Base-by-base conservation (phyloP, 2,113 vertebrate species). In the Ciconia stormi region DNA sequence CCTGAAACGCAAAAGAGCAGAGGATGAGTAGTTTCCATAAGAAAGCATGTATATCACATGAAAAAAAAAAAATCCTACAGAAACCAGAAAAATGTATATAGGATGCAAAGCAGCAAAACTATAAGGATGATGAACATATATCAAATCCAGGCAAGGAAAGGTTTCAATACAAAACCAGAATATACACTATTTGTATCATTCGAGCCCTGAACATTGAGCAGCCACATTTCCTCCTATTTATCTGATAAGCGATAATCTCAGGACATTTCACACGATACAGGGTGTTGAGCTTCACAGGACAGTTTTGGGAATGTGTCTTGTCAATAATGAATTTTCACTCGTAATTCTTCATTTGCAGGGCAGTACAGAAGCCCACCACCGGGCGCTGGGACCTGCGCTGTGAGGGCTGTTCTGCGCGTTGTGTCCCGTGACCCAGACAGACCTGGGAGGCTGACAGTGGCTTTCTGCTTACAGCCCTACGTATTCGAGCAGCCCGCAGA, bases 371-470 rank as follows among this genome's bases (percentile, higher is more conserved):
- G 40, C 15, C 38, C 77, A 65, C 7, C 14, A 13, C 44, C 1
- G 4, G 22, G 42, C 0, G 1, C 17, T 36, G 61, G 19, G 26
- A 40, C 15, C 32, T 20, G 20, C 11, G 49, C 4, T 61, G 40
- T 5, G 16, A 46, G 46, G 0, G 5, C 21, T 82, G 38, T 11
- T 71, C 22, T 38, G 61, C 0, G 0, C 13, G 16, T 34, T 30
- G 62, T 15, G 63, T 4, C 13, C 42, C 52, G 42, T 0, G 34
- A 34, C 10, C 14, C 47, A 66, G 47, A 19, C 13, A 16, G 44
- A 74, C 15, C 20, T 40, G 32, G 2, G 32, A 34, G 46, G 38
- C 19, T 36, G 50, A 34, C 36, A 30, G 16, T 19, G n/a, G 9
- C 18, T 62, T 59, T 47, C 47, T 84, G 53, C 82, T 52, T 42